Percentiles rank a stretch among this genome's conserved stretches.
Conservation (phyloP, 1,140 invertebrate genomes). For the Globodera ellingtonae region DNA sequence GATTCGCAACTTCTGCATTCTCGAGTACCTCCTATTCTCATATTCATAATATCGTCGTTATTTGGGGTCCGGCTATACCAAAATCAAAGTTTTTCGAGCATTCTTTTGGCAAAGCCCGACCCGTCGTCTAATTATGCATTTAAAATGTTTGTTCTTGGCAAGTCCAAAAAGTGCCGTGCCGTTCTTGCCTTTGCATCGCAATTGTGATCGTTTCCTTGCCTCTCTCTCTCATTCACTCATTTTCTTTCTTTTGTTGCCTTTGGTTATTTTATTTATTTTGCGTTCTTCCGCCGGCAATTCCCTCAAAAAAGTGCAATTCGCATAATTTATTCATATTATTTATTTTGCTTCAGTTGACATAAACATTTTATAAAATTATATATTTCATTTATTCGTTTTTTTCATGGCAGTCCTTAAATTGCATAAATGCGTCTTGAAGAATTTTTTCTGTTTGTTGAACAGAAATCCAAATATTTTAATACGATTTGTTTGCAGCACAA, state of each 20-base stretch:
- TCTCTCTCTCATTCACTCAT: background rate
- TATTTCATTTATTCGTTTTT: background rate
- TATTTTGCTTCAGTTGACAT: background rate
- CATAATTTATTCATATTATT: slow-evolving; percentile 8
- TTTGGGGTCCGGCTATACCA: background rate
- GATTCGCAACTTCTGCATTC: background rate
- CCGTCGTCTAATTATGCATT: too few relatives aligned
- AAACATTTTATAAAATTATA: background rate
- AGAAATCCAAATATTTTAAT: too few relatives aligned
- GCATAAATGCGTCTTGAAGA: too few relatives aligned
- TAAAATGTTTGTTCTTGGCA: too few relatives aligned
- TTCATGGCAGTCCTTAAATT: too few relatives aligned
- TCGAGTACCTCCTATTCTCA: background rate
- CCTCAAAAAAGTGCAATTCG: slow-evolving; percentile 12
- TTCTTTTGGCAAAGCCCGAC: too few relatives aligned
- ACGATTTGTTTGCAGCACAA: too few relatives aligned
- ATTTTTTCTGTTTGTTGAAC: too few relatives aligned
- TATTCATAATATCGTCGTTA: background rate
- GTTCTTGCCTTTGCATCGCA: background rate
- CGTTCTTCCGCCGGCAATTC: background rate
- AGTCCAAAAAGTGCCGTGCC: background rate
- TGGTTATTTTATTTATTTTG: background rate
- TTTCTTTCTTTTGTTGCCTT: background rate
- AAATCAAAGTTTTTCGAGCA: too few relatives aligned
- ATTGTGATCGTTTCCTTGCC: background rate